Base-by-base conservation (phyloP, 37 sponge, comb jelly and placozoan genomes). In the Theonella swinhoei region DNA sequence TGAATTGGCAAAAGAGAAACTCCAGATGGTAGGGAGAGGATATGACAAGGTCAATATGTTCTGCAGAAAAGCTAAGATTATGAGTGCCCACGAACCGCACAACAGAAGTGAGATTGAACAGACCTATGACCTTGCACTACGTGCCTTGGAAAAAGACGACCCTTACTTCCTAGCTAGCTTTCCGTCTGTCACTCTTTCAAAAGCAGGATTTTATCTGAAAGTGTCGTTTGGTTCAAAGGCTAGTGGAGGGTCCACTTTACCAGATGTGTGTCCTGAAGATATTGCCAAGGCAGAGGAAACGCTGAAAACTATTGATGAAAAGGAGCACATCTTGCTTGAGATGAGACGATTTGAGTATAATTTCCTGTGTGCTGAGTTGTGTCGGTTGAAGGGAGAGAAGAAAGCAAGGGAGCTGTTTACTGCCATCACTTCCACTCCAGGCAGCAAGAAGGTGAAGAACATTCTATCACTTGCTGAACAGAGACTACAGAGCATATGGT, bases 11-110 rank as follows among this genome's bases (percentile, higher is more conserved):
- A 33, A 68, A 4, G 30, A 4, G 3, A 7, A 1, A 5, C 69
- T 68, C 34, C 69, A 68, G 69, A 33, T 68, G 30, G 69, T 68
- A 1, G 69, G 69, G 5, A 68, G 29, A 1, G 69, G 69, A 0
- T 68, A 68, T 5, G 69, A 68, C 69, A 68, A 28, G 30, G 69
- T 31, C 33, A 28, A 68, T 20, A 5, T 68, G 14, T 68, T 68
- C 31, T 32, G 30, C 34, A 68, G 69, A 31, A 31, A 68, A 68
- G 69, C 69, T 8, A 68, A 68, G 34, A 68, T 68, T 32, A 2
- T 68, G 34, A 7, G 5, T 1, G 34, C 69, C 20, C 69, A 68
- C 1, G 69, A 68, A 30, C 25, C 30, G 33, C 3, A 68, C 2
- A 1, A 2, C 9, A 47, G 54, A 47, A 14, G 7, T 7, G 14